Conservation (phyloP, 2,888 invertebrate genomes). For the Argyresthia albistria region DNA sequence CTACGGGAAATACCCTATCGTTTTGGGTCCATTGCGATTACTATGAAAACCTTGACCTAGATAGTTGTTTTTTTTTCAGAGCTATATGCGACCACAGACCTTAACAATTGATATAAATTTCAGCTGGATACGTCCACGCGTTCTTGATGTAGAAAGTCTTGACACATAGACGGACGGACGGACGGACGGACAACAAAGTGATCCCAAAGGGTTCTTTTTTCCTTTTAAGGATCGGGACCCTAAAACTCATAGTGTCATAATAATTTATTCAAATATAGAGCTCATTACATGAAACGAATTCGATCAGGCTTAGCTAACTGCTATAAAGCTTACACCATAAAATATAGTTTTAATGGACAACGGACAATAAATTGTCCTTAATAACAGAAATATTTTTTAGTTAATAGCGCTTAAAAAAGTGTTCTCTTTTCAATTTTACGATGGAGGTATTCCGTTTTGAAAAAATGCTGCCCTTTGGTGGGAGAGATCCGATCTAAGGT, state of each 20-base stretch:
- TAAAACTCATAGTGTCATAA: constrained; percentile 27
- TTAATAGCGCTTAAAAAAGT: constrained; percentile 48
- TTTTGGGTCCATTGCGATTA: no score
- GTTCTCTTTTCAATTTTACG: constrained; percentile 54
- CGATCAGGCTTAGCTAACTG: constrained; percentile 32
- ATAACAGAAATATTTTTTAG: constrained; percentile 62
- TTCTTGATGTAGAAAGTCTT: no score
- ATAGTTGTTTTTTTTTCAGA: no score
- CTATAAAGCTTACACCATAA: constrained; percentile 57
- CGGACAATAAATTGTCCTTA: constrained; percentile 56
- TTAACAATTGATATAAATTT: no score
- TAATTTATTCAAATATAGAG: constrained; percentile 11
- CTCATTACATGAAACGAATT: constrained; percentile 25
- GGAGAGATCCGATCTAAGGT: constrained; percentile 57
- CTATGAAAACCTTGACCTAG: no score
- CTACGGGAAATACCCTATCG: no score
- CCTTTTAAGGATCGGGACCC: background rate
- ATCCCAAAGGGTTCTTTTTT: no score
- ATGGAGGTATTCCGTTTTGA: constrained; percentile 43
- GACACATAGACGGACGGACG: no score
- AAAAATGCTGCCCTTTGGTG: constrained; percentile 41
- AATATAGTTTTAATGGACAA: constrained; percentile 55
- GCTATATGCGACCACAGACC: no score
- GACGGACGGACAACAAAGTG: no score
- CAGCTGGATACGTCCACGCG: no score